Percentiles rank a stretch among this genome's conserved stretches.
Conservation (phyloP, 2,888 invertebrate species). For the Microdon myrmicae region DNA sequence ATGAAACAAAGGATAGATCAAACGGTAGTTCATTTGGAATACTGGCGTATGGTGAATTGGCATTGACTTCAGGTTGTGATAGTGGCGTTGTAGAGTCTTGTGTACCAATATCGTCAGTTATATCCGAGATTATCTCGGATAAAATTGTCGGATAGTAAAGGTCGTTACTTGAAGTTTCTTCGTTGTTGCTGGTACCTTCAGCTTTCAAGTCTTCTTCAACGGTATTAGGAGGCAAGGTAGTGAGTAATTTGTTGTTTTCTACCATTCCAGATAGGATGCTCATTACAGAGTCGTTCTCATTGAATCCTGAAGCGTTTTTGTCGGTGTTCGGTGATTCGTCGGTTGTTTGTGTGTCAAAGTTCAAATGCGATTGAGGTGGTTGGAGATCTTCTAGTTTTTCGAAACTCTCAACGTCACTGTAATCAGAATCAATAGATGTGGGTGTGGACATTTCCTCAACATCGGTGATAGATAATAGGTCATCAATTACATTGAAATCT, state of each 20-base stretch:
- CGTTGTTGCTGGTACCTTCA: conserved; percentile 29
- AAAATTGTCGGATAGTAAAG: conserved; percentile 37
- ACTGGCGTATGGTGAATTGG: conserved; percentile 46
- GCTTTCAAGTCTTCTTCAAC: conserved; percentile 45
- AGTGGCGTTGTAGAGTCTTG: conserved; percentile 30
- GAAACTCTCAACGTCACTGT: conserved; percentile 42
- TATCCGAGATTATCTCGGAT: conserved; percentile 27
- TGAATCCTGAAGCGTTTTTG: conserved; percentile 42
- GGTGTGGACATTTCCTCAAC: conserved; percentile 56
- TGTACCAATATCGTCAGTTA: conserved; percentile 23
- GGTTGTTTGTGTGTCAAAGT: conserved; percentile 2
- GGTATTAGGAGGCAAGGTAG: conserved; percentile 56
- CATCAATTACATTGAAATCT: conserved; percentile 34
- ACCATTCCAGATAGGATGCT: conserved; percentile 62
- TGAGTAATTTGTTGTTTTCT: conserved; percentile 57
- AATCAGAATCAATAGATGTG: conserved; percentile 29
- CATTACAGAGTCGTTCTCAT: conserved; percentile 62
- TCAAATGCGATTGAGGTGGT: conserved; percentile 12
- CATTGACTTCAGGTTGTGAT: conserved; percentile 11
- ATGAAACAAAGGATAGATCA: conserved; percentile 56
- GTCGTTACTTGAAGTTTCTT: conserved; percentile 18
- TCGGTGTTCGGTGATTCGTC: conserved; percentile 7
- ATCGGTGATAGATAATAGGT: conserved; percentile 39
- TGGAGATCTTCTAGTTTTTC: conserved; percentile 35
- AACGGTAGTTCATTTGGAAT: conserved; percentile 62